Conservation (phyloP, 2,888 invertebrate genomes). For the Idaea biselata region DNA sequence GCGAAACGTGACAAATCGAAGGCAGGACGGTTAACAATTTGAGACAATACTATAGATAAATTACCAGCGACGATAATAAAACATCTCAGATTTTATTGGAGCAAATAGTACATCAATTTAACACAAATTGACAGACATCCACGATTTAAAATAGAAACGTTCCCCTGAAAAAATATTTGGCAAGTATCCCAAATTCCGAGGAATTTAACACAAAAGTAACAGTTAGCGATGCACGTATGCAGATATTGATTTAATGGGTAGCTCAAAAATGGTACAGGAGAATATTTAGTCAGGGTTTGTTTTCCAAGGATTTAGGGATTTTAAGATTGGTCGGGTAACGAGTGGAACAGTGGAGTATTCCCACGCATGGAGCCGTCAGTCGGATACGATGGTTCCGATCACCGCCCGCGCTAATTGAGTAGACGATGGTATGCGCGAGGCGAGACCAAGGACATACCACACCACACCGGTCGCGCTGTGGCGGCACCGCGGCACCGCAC, state of each 20-base stretch:
- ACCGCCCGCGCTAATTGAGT: conserved; percentile 71
- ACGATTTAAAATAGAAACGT: conserved; percentile 41
- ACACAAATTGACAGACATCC: conserved; percentile 2
- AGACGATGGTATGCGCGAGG: conserved; percentile 37
- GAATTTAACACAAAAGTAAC: conserved; percentile 26
- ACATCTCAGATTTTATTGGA: neutral
- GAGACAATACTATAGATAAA: neutral
- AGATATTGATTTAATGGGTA: neutral
- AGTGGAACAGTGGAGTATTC: conserved; percentile 46
- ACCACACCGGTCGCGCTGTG: conserved; percentile 8
- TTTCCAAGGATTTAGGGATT: neutral
- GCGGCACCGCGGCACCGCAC: conserved; percentile 9
- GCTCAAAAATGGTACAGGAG: neutral
- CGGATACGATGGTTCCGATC: conserved; percentile 72
- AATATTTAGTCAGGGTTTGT: neutral
- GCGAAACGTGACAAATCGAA: conserved; percentile 9
- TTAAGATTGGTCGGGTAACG: neutral
- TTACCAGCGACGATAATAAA: neutral
- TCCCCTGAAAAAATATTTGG: conserved; percentile 43
- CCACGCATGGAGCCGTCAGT: conserved; percentile 61
- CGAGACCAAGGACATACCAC: conserved; percentile 26
- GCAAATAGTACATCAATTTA: neutral
- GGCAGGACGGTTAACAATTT: neutral
- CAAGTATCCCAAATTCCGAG: conserved; percentile 42
- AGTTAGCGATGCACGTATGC: conserved; percentile 8